Percentiles rank a stretch among this genome's conserved stretches.
These are phyloP conservation scores for Melipona bicolor DNA, from an alignment of 2,888 invertebrate species.

Conservation along the genomic window DNA sequence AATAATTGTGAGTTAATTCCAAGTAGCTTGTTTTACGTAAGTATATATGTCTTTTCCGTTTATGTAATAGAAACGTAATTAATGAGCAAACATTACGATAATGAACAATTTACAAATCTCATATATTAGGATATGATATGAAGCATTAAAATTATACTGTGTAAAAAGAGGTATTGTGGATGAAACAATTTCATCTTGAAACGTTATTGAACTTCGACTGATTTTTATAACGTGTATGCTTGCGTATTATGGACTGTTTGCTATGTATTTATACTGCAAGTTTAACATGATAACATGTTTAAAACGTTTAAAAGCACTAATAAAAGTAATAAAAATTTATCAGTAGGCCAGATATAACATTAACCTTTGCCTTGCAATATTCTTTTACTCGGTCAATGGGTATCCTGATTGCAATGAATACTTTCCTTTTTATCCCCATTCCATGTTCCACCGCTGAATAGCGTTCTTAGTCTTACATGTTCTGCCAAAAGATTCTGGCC, in stretches of 20 bases:
- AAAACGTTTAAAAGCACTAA: not conserved
- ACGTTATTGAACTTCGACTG: not conserved
- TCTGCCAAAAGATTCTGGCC: not conserved
- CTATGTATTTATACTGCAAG: not conserved
- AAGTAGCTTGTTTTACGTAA: not conserved
- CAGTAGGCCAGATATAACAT: not conserved
- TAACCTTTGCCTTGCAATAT: not conserved
- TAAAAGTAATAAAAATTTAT: constrained; percentile 2
- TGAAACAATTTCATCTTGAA: not conserved
- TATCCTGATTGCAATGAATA: not conserved
- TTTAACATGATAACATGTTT: not conserved
- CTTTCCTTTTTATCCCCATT: not conserved
- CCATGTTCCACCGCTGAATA: not conserved
- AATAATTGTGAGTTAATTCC: not conserved
- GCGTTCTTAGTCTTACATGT: not conserved
- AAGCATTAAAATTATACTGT: not conserved
- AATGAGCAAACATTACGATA: not conserved
- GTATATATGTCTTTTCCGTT: not conserved
- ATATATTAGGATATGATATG: not conserved
- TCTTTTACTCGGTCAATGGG: constrained; percentile 3
- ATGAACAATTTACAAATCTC: not conserved
- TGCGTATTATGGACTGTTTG: not conserved
- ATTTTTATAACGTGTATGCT: not conserved
- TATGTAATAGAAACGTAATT: not conserved
- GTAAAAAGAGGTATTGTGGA: not conserved